phyloP scores from a whole-genome alignment of 2,797 vertebrate genomes.

The Smutsia gigantea region DNA sequence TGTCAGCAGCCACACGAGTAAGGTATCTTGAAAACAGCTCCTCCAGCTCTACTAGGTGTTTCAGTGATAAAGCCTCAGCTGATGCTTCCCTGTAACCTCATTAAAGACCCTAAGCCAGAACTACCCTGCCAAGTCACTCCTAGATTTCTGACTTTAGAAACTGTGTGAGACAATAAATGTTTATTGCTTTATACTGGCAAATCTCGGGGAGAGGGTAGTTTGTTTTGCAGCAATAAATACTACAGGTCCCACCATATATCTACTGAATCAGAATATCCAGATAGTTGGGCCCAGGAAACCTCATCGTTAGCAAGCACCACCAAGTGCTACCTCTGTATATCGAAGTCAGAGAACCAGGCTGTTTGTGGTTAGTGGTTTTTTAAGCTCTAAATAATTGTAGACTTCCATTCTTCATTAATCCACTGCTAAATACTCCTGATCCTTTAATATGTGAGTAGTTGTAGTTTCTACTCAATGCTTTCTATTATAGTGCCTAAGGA shows the following conservation, averaged over 20 bases:
- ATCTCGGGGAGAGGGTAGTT: not conserved
- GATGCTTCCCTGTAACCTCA: not conserved
- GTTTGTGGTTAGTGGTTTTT: not conserved
- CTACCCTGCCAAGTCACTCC: not conserved
- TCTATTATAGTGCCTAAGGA: not conserved
- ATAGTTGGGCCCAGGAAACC: not conserved
- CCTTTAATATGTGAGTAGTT: not conserved
- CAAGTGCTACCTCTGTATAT: not conserved
- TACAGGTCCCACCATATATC: not conserved
- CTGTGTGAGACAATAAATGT: not conserved
- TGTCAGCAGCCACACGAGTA: not conserved
- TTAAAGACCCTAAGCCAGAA: not conserved
- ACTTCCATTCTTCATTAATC: not conserved
- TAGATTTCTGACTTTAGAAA: conserved; percentile 4
- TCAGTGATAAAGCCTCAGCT: not conserved
- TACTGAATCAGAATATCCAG: not conserved
- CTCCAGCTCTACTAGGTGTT: not conserved
- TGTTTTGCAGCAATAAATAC: not conserved
- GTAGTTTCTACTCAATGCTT: not conserved
- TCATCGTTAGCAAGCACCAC: not conserved
- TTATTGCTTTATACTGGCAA: not conserved
- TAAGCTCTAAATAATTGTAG: not conserved
- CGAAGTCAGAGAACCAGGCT: not conserved
- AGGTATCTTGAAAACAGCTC: not conserved
- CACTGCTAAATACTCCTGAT: not conserved